Evolutionary conservation across 1,140 invertebrate genomes (phyloP), one percentile per base, ranked within the genome.

Genomic region (Hyles euphorbiae): DNA sequence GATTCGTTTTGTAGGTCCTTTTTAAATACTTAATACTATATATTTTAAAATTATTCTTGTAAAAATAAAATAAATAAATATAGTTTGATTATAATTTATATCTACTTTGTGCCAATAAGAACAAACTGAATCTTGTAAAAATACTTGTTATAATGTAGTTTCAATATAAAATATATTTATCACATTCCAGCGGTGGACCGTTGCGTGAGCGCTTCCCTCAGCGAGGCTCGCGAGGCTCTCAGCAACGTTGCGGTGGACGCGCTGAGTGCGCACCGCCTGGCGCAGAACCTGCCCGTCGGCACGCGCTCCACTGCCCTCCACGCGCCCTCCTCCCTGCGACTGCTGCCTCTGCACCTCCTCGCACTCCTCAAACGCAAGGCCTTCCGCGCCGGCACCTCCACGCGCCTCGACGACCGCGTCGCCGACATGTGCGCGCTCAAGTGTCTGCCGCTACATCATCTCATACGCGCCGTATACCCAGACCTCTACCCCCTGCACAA

Each of bases 351-450:
- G 22, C 98, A 97, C 81, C 94, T 98, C 61, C 91, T 98, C 58
- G 96, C 96, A 46, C 82, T 99, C 69, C 89, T 99, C 5, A 99
- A 99, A 91, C 93, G 94, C 90, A 89, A 92, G 70, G 96, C 97
- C 10, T 98, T 99, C 87, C 92, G 97, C 66, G 93, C 94, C 56
- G 96, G 96, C 46, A 92, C 93, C 9, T 95, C 94, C 72, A 98
- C 97, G 0, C 92, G 96, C 40, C 83, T 99, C 40, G 98, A 99
- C 90, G 97, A 99, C 82, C 92, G 98, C 45, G 94, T 98, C 3
- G 96, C 93, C 76, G 94, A 96, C 49, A 98, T 99, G 97, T 96
- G 97, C 78, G 93, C 96, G 81, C 94, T 98, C 91, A 99, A 99
- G 90, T 94, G 93, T 34, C 81, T 97, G 68, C 98, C 98, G 12